These are phyloP conservation scores for Stomatorhinus ivindoensis DNA, from an alignment of 2,113 vertebrate species.

Conservation along the genomic window DNA sequence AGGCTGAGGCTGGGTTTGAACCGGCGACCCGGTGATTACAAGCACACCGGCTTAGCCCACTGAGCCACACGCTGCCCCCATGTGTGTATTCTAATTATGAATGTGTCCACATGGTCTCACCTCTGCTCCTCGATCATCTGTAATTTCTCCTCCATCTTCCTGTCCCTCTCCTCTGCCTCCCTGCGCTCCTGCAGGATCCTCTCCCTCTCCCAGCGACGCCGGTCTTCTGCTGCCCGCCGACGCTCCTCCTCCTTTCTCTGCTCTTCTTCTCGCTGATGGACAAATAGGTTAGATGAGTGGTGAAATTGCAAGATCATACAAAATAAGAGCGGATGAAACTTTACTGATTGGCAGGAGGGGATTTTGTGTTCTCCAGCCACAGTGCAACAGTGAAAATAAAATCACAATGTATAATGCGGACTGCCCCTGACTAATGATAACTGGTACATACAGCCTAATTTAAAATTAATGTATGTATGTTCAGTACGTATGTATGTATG, in stretches of 20 bases:
- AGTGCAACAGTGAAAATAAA: not conserved
- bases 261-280: constrained; percentile 48
- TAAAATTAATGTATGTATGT: not conserved
- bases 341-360: not conserved
- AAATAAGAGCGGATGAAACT: not conserved
- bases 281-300: not conserved
- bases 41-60: too few species aligned
- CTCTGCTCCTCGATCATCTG: constrained; percentile 47
- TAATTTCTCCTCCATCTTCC: constrained; percentile 43
- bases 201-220: constrained; percentile 42
- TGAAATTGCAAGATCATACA: not conserved
- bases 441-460: not conserved
- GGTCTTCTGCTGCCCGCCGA: constrained; percentile 42
- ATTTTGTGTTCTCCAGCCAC: not conserved
- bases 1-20: too few species aligned
- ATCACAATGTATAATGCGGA: not conserved
- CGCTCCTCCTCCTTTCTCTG: constrained; percentile 50
- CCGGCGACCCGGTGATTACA: too few species aligned
- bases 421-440: not conserved
- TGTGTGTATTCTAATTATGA: not conserved
- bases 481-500: not conserved
- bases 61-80: too few species aligned
- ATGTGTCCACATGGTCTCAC: constrained; percentile 19
- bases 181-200: constrained; percentile 44
- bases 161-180: constrained; percentile 47